Base-by-base conservation (phyloP, 2,888 invertebrate genomes). In the Sinotaia quadrata region DNA sequence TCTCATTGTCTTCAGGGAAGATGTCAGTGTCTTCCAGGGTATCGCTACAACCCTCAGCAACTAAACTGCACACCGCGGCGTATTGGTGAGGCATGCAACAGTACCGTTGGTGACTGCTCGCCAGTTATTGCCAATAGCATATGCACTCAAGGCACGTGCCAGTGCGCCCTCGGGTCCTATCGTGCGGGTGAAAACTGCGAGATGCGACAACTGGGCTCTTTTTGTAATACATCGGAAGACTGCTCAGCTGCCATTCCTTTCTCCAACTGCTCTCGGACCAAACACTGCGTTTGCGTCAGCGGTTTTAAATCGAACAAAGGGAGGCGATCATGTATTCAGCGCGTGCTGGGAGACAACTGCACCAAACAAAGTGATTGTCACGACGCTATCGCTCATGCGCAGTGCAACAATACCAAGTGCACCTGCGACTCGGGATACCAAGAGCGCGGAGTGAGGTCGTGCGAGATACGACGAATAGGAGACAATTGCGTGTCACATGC, bases 101-200 rank as follows among this genome's bases (percentile, higher is more conserved):
- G 21, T 18, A 8, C 2, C 10, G 47, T 71, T 31, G 37, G 18
- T 2, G 82, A 82, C 65, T 82, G 82, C 49, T 51, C 63, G n/a
- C 69, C 69, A 4, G 76, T 77, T 5, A 70, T 81, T 8, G 63
- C 56, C 49, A 71, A 74, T 63, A 80, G 81, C 69, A 59, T 65
- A 36, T 80, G 82, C 51, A 68, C 52, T 15, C 68, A 73, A 44
- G 61, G 54, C 37, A 49, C 49, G 12, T 71, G 71, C 29, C 49
- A 3, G 4, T 71, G 71, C 37, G 29, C 47, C 34, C 47, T 54
- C 18, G 71, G 71, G 27, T 33, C 34, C 2, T 56, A 57, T 10
- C 54, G 67, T 24, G 18, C 51, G 51, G 54, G 34, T 21, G 57
- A 57, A 10, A 15, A 18, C 1, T 71, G 71, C 44, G 10, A 3